phyloP scores from a whole-genome alignment of 2,888 invertebrate species.

The Volucella inflata region DNA sequence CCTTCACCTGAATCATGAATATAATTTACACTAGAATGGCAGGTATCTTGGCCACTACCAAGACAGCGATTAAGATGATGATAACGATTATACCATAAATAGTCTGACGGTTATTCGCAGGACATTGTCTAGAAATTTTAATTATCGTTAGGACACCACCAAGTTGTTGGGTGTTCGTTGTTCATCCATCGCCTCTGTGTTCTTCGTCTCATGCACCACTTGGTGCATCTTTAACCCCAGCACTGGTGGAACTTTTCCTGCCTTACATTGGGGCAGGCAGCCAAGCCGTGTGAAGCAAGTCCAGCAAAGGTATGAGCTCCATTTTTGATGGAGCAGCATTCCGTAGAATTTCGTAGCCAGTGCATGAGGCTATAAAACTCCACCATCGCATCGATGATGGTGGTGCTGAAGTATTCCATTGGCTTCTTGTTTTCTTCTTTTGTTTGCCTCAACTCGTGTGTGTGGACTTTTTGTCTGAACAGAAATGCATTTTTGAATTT shows the following conservation, averaged over 20 bases:
- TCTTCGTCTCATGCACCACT: no score
- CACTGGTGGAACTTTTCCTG: neutral
- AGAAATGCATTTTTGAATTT: constrained; percentile 67
- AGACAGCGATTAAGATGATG: constrained; percentile 45
- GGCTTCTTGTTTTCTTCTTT: constrained; percentile 25
- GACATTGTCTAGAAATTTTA: constrained; percentile 70
- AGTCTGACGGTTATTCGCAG: constrained; percentile 65
- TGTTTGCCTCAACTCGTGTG: constrained; percentile 31
- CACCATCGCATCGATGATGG: constrained; percentile 41
- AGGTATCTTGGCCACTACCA: constrained; percentile 8
- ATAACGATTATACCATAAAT: constrained; percentile 72
- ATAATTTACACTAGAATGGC: neutral
- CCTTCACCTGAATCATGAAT: neutral
- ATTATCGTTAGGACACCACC: constrained; percentile 66
- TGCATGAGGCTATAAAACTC: constrained; percentile 37
- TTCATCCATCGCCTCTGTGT: neutral
- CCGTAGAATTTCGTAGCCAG: constrained; percentile 51
- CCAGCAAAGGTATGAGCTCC: constrained; percentile 59
- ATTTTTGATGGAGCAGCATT: constrained; percentile 73
- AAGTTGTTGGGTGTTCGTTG: constrained; percentile 29
- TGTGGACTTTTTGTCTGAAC: constrained; percentile 39
- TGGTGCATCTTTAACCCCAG: no score
- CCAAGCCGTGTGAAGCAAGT: constrained; percentile 62
- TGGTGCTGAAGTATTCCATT: constrained; percentile 55
- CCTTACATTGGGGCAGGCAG: no score